Evolutionary conservation across 1,140 invertebrate genomes (phyloP).

Genomic region (Eumaeus atala): DNA sequence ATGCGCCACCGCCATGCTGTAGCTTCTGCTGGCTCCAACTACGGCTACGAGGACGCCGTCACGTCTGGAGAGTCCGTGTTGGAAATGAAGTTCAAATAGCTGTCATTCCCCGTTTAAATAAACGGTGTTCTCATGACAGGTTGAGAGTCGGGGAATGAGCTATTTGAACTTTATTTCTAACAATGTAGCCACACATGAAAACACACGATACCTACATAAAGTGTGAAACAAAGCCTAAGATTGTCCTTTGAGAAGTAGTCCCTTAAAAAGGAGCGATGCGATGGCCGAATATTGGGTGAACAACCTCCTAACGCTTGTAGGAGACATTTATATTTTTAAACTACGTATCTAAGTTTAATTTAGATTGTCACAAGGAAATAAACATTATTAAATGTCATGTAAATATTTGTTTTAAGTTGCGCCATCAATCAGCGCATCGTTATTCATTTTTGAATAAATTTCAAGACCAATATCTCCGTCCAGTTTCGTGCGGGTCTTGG

Average conservation of each 20-base stretch:
- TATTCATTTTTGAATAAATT: no score
- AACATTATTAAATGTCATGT: constrained; percentile 20
- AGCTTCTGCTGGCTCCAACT: no score
- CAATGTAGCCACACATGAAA: neutral
- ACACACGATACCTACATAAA: constrained; percentile 8
- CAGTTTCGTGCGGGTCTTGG: no score
- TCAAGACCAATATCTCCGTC: no score
- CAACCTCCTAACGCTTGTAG: constrained; percentile 66
- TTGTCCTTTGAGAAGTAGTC: constrained; percentile 61
- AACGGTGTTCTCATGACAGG: no score
- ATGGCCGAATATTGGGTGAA: constrained; percentile 70
- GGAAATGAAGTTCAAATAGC: no score
- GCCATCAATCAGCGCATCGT: neutral
- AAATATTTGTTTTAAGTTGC: neutral
- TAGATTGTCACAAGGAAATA: constrained; percentile 28
- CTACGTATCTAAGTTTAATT: constrained; percentile 42
- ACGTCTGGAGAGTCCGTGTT: no score
- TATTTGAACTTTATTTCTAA: no score
- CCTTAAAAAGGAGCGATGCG: constrained; percentile 39
- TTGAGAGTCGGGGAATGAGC: no score
- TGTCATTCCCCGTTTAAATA: no score
- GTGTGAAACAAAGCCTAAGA: constrained; percentile 30
- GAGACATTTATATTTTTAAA: constrained; percentile 71
- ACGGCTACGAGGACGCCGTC: no score
- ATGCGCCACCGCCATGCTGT: no score